Conservation (phyloP, 2,888 invertebrate species). For the Druceiella hillmani region DNA sequence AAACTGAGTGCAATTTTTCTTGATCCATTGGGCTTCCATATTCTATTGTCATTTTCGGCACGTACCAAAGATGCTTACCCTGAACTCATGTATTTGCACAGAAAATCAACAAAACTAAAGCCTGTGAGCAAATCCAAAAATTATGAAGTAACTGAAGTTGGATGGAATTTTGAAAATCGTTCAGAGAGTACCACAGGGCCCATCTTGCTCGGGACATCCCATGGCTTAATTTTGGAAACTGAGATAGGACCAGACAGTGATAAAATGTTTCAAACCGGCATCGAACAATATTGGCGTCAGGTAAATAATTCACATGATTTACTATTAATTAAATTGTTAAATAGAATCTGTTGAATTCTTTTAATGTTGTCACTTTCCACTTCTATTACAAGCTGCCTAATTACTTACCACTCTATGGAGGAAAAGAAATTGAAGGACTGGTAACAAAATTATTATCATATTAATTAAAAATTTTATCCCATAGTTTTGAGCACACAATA, state of each 20-base stretch:
- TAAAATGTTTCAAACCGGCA: slow-evolving; percentile 66
- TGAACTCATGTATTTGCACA: slow-evolving; percentile 77
- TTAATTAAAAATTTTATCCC: slow-evolving; percentile 13
- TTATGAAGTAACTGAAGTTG: slow-evolving; percentile 86
- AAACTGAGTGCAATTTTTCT: slow-evolving; percentile 66
- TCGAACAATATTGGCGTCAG: slow-evolving; percentile 82
- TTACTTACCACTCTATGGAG: slow-evolving; percentile 68
- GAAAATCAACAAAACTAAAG: slow-evolving; percentile 70
- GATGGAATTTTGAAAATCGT: slow-evolving; percentile 75
- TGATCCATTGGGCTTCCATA: slow-evolving; percentile 83
- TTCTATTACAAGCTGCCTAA: slow-evolving; percentile 61
- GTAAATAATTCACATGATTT: slow-evolving; percentile 39
- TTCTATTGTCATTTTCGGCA: slow-evolving; percentile 69
- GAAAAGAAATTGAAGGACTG: slow-evolving; percentile 70
- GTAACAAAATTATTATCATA: slow-evolving; percentile 45
- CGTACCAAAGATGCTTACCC: slow-evolving; percentile 54
- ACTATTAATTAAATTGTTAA: slow-evolving; percentile 15
- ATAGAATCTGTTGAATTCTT: slow-evolving; percentile 15
- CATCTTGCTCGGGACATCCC: slow-evolving; percentile 84
- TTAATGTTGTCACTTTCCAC: slow-evolving; percentile 24
- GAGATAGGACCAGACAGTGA: slow-evolving; percentile 80
- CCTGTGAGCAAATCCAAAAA: slow-evolving; percentile 58
- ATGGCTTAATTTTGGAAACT: slow-evolving; percentile 86
- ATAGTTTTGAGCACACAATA: too few relatives aligned
- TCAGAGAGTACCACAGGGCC: slow-evolving; percentile 70